A percentile compares a stretch with the other conserved stretches of the same genome.
phyloP scores from a whole-genome alignment of 2,113 vertebrate species.

The Ammodytes dubius region DNA sequence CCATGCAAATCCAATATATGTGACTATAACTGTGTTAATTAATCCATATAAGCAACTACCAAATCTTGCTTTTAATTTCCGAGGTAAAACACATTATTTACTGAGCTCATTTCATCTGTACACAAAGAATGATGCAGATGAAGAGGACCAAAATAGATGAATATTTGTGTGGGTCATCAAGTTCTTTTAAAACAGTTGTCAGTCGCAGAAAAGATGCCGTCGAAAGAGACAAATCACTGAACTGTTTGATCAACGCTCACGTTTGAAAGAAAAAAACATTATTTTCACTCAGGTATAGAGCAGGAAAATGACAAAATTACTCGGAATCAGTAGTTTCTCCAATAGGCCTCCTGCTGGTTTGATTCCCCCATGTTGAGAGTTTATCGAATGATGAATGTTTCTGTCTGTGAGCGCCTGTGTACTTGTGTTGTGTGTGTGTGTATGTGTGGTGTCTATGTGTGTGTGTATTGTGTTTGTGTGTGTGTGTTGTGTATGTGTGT shows the following conservation, averaged over 20 bases:
- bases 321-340: conserved; percentile 35
- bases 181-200: conserved; percentile 45
- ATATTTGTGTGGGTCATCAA: conserved; percentile 66
- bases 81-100: conserved; percentile 30
- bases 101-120: conserved; percentile 48
- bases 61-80: conserved; percentile 22
- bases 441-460: conserved; percentile 15
- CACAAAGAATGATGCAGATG: conserved; percentile 64
- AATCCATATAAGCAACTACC: background rate
- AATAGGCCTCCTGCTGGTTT: conserved; percentile 47
- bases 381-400: conserved; percentile 62
- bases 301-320: conserved; percentile 40
- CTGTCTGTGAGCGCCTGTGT: conserved; percentile 22
- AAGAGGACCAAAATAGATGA: conserved; percentile 75
- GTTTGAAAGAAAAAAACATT: conserved; percentile 44
- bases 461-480: background rate
- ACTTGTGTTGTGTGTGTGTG: background rate
- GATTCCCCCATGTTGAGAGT: conserved; percentile 33
- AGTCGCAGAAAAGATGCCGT: conserved; percentile 25
- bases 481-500: conserved; percentile 24
- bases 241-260: conserved; percentile 57
- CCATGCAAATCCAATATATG: background rate
- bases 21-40: conserved; percentile 1
- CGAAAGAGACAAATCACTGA: conserved; percentile 49
- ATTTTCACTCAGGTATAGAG: conserved; percentile 44